These are phyloP conservation scores for Pteruthius melanotis DNA, from an alignment of 2,113 vertebrate genomes.

Conservation along the genomic window DNA sequence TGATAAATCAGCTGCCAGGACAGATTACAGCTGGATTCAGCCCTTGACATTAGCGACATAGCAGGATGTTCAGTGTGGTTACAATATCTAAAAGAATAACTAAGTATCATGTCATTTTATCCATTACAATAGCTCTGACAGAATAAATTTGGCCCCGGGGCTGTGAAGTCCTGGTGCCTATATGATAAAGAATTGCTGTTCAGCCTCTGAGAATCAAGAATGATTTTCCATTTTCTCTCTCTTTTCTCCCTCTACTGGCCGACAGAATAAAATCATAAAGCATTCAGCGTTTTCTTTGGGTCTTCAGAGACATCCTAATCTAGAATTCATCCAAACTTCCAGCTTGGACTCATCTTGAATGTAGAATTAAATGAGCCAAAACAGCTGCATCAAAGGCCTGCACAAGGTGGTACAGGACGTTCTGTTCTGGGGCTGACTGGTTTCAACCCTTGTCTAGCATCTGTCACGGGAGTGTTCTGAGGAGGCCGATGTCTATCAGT, in stretches of 20 bases:
- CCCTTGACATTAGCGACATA: background rate
- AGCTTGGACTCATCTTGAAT: background rate
- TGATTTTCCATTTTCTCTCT: background rate
- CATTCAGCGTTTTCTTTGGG: background rate
- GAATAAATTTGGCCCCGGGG: background rate
- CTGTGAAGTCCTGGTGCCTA: background rate
- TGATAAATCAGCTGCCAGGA: background rate
- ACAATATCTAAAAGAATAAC: background rate
- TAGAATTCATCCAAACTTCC: background rate
- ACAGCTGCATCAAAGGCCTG: background rate
- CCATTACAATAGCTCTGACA: background rate
- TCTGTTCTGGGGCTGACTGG: constrained; percentile 4
- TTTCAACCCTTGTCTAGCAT: background rate
- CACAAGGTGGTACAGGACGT: background rate
- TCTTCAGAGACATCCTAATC: background rate
- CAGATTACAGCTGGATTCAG: background rate
- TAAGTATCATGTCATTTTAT: background rate
- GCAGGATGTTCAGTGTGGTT: background rate
- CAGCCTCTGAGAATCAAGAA: background rate
- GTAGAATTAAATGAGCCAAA: background rate
- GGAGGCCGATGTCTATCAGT: accelerated
- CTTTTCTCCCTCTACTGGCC: constrained; percentile 36
- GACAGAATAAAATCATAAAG: background rate
- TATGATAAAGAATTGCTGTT: background rate
- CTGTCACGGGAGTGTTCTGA: background rate